Evolutionary conservation across 2,113 vertebrate genomes (phyloP).

Genomic region (Thymallus thymallus): DNA sequence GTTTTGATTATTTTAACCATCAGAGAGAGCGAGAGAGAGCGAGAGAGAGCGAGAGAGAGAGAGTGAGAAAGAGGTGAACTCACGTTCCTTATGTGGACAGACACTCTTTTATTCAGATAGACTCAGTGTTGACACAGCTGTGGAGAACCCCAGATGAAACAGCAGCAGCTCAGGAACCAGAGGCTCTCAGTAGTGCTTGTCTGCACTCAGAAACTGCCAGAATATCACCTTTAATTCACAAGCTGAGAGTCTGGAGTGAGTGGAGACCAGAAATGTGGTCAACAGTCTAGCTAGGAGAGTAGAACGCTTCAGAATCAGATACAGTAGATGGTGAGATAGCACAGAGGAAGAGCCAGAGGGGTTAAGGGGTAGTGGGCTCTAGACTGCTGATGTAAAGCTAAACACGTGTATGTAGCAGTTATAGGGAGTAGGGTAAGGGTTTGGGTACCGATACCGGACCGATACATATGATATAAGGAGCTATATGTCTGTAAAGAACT

Average conservation of each 20-base stretch:
- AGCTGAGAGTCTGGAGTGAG: background rate
- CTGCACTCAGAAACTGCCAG: constrained; percentile 31
- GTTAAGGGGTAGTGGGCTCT: background rate
- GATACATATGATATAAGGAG: background rate
- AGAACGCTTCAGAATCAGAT: background rate
- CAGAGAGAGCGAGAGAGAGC: background rate
- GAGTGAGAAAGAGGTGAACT: background rate
- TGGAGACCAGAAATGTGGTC: background rate
- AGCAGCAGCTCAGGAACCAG: constrained; percentile 25
- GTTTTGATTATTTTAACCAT: background rate
- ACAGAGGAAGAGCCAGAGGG: background rate
- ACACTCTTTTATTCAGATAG: constrained; percentile 20
- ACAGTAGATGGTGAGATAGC: background rate
- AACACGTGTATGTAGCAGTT: background rate
- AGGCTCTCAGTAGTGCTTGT: constrained; percentile 30
- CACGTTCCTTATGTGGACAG: constrained; percentile 7
- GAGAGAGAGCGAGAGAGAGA: background rate
- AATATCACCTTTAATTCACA: constrained; percentile 41
- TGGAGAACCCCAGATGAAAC: constrained; percentile 41
- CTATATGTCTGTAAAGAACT: background rate
- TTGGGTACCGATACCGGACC: background rate
- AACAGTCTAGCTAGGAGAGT: background rate
- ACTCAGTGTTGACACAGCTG: constrained; percentile 51
- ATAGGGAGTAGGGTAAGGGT: background rate
- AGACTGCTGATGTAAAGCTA: background rate